Evolutionary conservation across 2,113 vertebrate species (phyloP).

Genomic region (Hemibagrus wyckioides): DNA sequence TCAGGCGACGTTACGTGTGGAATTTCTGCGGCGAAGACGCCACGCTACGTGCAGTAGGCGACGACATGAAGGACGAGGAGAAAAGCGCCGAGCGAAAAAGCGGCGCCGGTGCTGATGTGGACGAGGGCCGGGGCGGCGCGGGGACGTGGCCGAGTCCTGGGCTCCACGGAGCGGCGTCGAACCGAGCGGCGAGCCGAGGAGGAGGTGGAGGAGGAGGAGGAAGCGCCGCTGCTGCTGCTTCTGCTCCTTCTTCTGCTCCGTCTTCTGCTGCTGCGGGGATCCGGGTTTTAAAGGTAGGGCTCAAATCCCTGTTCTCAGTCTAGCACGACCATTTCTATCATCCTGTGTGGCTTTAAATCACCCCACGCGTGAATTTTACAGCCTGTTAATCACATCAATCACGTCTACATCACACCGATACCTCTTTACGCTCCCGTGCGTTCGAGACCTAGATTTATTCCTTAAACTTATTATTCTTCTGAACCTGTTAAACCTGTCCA

Average conservation of each 20-base stretch:
- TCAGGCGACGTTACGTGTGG: constrained; percentile 44
- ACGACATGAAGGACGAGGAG: constrained; percentile 73
- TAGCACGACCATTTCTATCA: neutral
- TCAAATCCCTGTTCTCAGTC: constrained; percentile 17
- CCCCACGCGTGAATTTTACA: constrained; percentile 53
- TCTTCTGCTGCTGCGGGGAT: constrained; percentile 73
- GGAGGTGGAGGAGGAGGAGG: constrained; percentile 23
- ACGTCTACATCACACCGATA: neutral
- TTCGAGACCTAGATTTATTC: neutral
- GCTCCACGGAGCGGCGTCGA: constrained; percentile 64
- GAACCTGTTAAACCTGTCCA: constrained; percentile 3
- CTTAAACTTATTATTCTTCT: neutral
- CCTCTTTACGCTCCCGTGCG: neutral
- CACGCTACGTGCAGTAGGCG: constrained; percentile 48
- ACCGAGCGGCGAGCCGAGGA: constrained; percentile 62
- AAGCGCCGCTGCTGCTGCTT: neutral
- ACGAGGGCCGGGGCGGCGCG: constrained; percentile 68
- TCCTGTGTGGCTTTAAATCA: constrained; percentile 6
- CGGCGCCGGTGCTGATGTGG: constrained; percentile 67
- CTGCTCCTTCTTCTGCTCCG: neutral
- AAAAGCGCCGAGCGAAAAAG: constrained; percentile 61
- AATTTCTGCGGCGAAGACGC: constrained; percentile 24
- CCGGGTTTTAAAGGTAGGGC: constrained; percentile 76
- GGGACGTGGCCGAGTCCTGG: constrained; percentile 69
- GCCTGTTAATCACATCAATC: neutral